Conservation (phyloP, 2,797 vertebrate species). For the Chlorospingus flavigularis region DNA sequence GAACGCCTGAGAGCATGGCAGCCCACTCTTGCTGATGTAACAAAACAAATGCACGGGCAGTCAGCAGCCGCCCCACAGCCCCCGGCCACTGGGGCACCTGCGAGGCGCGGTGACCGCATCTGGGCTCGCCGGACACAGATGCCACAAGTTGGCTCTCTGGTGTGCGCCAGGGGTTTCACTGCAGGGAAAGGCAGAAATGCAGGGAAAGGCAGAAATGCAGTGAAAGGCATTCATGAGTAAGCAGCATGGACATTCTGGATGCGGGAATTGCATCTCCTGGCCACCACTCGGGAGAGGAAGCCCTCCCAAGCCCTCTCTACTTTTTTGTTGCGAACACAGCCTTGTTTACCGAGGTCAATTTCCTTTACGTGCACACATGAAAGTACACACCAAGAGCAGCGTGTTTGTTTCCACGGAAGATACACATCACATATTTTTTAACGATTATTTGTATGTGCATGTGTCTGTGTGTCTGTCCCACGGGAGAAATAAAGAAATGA, state of each 20-base stretch:
- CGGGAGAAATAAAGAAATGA: background rate
- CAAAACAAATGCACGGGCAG: background rate
- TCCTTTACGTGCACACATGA: slow-evolving; percentile 33
- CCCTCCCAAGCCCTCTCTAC: background rate
- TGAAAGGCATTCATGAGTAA: background rate
- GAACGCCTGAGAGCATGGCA: background rate
- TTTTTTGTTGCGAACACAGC: background rate
- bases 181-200: background rate
- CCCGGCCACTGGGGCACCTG: background rate
- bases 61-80: background rate
- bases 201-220: background rate
- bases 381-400: background rate
- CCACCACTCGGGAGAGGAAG: background rate
- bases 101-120: background rate
- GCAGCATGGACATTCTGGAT: background rate
- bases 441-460: background rate
- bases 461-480: background rate
- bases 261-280: background rate
- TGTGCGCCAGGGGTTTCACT: background rate
- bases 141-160: background rate
- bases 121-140: background rate
- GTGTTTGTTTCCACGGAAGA: slow-evolving; percentile 7
- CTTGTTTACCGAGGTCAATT: background rate
- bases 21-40: slow-evolving; percentile 43
- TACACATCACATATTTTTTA: background rate